Evolutionary conservation across 2,113 vertebrate species (phyloP).

Genomic region (Laticauda colubrina): DNA sequence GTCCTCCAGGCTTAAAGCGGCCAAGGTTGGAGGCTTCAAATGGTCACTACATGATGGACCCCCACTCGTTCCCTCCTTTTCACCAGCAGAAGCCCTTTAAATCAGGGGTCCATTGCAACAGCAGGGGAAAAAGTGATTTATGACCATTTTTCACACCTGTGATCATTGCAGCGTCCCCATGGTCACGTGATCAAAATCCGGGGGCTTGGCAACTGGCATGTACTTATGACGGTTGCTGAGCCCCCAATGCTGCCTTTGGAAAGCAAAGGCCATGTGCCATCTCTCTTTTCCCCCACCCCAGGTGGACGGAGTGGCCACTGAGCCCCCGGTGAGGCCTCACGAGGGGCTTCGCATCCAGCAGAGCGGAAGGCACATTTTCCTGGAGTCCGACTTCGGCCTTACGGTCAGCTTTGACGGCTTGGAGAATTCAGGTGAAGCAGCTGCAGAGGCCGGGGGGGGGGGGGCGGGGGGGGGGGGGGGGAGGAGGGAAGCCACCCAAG

Average conservation of each 20-base stretch:
- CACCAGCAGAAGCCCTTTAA: too few relatives aligned
- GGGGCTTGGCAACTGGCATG: too few relatives aligned
- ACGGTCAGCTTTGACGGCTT: slow-evolving; percentile 71
- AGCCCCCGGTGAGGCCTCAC: slow-evolving; percentile 64
- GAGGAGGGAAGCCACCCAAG: background rate
- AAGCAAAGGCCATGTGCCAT: background rate
- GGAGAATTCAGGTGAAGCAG: slow-evolving; percentile 71
- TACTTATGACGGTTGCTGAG: background rate
- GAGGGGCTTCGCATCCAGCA: slow-evolving; percentile 72
- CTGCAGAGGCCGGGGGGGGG: background rate
- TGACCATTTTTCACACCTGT: too few relatives aligned
- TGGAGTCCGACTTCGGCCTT: slow-evolving; percentile 86
- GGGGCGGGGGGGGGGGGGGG: background rate
- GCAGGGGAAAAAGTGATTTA: too few relatives aligned
- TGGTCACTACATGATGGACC: too few relatives aligned
- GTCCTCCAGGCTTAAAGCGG: too few relatives aligned
- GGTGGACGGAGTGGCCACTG: slow-evolving; percentile 72
- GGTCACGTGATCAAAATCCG: too few relatives aligned
- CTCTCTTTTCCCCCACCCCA: slow-evolving; percentile 21
- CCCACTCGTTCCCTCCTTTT: too few relatives aligned
- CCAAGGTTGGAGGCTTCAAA: too few relatives aligned
- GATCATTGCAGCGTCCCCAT: too few relatives aligned
- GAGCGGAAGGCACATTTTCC: slow-evolving; percentile 64
- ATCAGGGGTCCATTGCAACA: too few relatives aligned
- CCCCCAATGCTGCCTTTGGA: background rate